These are phyloP conservation scores for Sphaeramia orbicularis DNA, from an alignment of 2,797 vertebrate species.

Conservation along the genomic window DNA sequence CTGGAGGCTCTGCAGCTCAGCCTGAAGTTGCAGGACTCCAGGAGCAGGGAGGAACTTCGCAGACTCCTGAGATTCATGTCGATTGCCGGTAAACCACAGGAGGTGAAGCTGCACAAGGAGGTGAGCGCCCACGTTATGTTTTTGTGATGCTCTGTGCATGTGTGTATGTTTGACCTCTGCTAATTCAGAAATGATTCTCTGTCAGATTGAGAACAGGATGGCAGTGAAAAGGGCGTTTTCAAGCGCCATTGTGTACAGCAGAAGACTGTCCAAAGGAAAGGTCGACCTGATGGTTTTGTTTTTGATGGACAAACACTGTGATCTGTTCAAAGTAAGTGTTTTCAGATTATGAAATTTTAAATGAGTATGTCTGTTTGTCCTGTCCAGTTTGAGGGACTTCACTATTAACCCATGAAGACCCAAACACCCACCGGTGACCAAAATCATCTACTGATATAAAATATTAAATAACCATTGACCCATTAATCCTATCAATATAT, in stretches of 20 bases:
- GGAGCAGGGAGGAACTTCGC: conserved; percentile 93
- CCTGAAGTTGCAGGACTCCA: conserved; percentile 93
- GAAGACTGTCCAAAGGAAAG: conserved; percentile 93
- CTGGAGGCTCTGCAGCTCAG: conserved; percentile 95
- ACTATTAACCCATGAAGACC: too few species aligned
- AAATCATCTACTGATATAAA: too few species aligned
- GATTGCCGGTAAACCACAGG: conserved; percentile 87
- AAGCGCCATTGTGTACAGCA: conserved; percentile 91
- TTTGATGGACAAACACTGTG: conserved; percentile 94
- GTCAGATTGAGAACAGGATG: conserved; percentile 96
- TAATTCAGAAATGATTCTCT: conserved; percentile 6
- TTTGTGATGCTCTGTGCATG: not conserved
- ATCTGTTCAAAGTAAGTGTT: conserved; percentile 93
- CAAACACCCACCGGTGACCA: too few species aligned
- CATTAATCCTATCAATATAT: too few species aligned
- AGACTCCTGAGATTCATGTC: conserved; percentile 95
- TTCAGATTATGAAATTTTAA: too few species aligned
- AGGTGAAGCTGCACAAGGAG: conserved; percentile 93
- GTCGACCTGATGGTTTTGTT: conserved; percentile 96
- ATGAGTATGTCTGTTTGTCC: not conserved
- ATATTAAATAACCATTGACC: too few species aligned
- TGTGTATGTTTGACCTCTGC: not conserved
- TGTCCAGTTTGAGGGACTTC: not conserved
- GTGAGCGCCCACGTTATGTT: conserved; percentile 70
- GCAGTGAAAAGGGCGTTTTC: conserved; percentile 96